These are phyloP conservation scores for Silurus meridionalis DNA, from an alignment of 2,113 vertebrate genomes.

Conservation along the genomic window DNA sequence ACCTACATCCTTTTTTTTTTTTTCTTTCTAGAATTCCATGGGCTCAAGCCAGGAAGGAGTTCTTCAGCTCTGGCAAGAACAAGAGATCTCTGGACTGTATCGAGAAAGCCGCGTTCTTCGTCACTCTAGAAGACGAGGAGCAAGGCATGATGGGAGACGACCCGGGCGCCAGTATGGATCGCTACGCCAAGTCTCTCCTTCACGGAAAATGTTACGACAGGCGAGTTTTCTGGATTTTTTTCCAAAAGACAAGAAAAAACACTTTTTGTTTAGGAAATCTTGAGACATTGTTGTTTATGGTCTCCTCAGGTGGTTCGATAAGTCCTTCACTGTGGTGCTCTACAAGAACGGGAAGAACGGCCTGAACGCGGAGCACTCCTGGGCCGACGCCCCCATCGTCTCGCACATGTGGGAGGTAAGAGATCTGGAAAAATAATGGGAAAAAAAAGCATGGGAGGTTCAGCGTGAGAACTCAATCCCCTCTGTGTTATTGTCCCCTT, in stretches of 20 bases:
- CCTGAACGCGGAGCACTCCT: constrained; percentile 85
- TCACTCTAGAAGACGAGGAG: constrained; percentile 79
- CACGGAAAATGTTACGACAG: constrained; percentile 87
- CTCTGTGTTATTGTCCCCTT: neutral
- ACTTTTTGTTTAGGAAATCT: neutral
- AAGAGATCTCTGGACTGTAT: constrained; percentile 77
- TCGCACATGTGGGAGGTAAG: constrained; percentile 88
- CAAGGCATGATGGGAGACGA: constrained; percentile 78
- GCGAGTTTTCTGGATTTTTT: constrained; percentile 57
- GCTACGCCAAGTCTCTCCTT: constrained; percentile 81
- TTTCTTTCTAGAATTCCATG: constrained; percentile 75
- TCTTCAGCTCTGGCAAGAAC: constrained; percentile 75
- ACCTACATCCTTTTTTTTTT: neutral
- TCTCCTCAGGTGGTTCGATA: constrained; percentile 86
- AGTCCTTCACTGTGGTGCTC: constrained; percentile 81
- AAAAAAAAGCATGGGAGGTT: neutral
- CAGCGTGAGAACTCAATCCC: neutral
- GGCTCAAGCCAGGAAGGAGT: constrained; percentile 77
- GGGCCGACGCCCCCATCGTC: constrained; percentile 84
- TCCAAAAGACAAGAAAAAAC: too few species aligned
- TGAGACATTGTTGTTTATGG: neutral
- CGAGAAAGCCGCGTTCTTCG: constrained; percentile 85
- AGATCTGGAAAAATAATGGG: constrained; percentile 11
- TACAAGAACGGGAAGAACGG: constrained; percentile 86
- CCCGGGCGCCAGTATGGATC: constrained; percentile 73